Base-by-base conservation (phyloP, 1,140 invertebrate species). In the Zaprionus vittiger region DNA sequence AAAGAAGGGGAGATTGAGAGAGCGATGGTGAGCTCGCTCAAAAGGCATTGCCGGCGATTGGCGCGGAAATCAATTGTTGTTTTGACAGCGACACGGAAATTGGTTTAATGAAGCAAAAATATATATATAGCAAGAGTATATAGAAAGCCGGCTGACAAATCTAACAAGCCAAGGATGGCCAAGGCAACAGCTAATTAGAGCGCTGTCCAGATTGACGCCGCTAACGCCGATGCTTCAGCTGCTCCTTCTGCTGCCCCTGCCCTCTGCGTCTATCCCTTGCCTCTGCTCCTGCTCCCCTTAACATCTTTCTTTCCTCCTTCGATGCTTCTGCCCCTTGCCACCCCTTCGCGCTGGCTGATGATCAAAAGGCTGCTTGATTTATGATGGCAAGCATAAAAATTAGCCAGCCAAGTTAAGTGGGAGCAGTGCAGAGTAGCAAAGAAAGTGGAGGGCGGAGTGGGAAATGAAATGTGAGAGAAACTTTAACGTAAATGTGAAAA, bases 51-150 rank as follows among this genome's bases (percentile, higher is more conserved):
- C 68, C 69, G 76, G 74, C 85, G 79, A 90, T 90, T 90, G 85
- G 85, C 81, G 85, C 77, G 85, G 85, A 90, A 90, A 90, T 90
- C 85, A 90, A 90, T 90, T 90, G 85, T 90, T 90, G 85, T 90
- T 90, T 90, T 90, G 85, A 90, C 85, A 90, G 85, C 86, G 79
- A 89, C 85, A 90, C 85, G 85, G 85, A 90, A 90, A 90, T 90
- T 90, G 85, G 86, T 85, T 90, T 90, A 90, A 90, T 90, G 85
- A 90, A 90, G 85, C 86, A 85, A 90, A 90, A 91, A 90, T 87
- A 87, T 90, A 84, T 84, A 87, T 55, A 28, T 26, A 24, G 17
- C 17, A 3, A 1, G 11, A 12, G 6, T 56, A 56, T 61, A 47
- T 24, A 47, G 38, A 67, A 84, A 79, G 67, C 65, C 68, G 73